A percentile compares a stretch with the other conserved stretches of the same genome.
Conservation (phyloP, 1,140 invertebrate genomes). For the Steinernema feltiae region DNA sequence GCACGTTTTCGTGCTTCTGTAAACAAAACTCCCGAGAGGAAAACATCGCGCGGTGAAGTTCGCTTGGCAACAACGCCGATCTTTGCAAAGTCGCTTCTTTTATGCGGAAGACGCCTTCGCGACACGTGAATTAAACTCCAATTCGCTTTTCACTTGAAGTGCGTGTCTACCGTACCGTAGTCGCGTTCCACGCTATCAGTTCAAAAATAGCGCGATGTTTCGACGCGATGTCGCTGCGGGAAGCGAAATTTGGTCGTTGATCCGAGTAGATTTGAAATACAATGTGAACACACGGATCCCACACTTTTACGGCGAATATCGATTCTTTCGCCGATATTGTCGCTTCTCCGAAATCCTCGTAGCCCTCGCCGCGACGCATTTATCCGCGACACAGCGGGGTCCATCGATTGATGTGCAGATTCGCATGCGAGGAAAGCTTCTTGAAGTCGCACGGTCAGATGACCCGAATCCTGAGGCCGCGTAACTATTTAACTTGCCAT, state of each 20-base stretch:
- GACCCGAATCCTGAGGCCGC: no score
- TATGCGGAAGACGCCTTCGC: no score
- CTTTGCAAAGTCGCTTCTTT: no score
- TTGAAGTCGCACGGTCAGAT: no score
- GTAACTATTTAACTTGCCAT: not conserved
- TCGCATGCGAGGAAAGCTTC: no score
- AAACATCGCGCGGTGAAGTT: no score
- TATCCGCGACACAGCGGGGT: no score
- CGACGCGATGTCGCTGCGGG: not conserved
- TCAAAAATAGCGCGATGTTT: not conserved
- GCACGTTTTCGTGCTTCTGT: no score
- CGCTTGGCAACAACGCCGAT: no score
- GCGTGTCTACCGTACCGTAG: not conserved
- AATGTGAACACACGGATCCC: not conserved
- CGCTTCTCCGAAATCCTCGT: not conserved
- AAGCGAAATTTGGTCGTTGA: conserved; percentile 11
- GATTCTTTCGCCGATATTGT: not conserved
- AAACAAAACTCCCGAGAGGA: no score
- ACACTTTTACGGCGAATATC: not conserved
- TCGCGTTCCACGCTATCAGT: not conserved
- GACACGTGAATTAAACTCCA: not conserved
- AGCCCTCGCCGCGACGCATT: not conserved
- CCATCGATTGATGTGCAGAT: no score
- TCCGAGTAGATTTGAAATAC: not conserved
- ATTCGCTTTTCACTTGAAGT: not conserved